Evolutionary conservation across 53 echinoderm and acorn worm species (phyloP).

Genomic region (Antedon mediterranea): DNA sequence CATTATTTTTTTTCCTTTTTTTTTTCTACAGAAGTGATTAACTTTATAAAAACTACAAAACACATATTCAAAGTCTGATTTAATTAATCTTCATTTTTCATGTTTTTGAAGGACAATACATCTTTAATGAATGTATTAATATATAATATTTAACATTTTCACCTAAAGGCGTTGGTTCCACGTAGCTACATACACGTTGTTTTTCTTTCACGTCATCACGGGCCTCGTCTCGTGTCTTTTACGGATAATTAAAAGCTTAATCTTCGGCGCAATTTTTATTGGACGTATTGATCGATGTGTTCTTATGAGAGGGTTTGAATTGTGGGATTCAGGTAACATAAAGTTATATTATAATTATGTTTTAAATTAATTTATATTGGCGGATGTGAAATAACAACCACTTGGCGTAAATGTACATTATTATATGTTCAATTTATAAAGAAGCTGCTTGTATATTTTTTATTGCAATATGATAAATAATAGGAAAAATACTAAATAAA

Average conservation of each 20-base stretch:
- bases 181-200: slow-evolving; percentile 43
- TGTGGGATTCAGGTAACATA: slow-evolving; percentile 79
- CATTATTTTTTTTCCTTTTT: no score
- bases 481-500: no score
- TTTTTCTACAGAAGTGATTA: no score
- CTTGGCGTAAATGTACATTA: background rate
- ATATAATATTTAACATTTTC: no score
- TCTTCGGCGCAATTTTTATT: slow-evolving; percentile 73
- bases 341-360: background rate
- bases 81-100: no score
- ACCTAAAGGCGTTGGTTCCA: slow-evolving; percentile 69
- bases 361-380: background rate
- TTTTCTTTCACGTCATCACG: slow-evolving; percentile 72
- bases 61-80: no score
- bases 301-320: slow-evolving; percentile 86
- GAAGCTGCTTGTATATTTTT: background rate
- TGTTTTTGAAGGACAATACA: no score
- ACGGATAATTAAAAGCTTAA: slow-evolving; percentile 62
- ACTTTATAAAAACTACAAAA: no score
- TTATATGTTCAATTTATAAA: background rate
- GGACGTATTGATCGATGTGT: slow-evolving; percentile 73
- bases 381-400: background rate
- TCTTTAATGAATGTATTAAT: no score
- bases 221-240: slow-evolving; percentile 82
- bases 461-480: no score